Evolutionary conservation across 2,888 invertebrate species (phyloP).

Genomic region (Fissipunctia ypsillon): DNA sequence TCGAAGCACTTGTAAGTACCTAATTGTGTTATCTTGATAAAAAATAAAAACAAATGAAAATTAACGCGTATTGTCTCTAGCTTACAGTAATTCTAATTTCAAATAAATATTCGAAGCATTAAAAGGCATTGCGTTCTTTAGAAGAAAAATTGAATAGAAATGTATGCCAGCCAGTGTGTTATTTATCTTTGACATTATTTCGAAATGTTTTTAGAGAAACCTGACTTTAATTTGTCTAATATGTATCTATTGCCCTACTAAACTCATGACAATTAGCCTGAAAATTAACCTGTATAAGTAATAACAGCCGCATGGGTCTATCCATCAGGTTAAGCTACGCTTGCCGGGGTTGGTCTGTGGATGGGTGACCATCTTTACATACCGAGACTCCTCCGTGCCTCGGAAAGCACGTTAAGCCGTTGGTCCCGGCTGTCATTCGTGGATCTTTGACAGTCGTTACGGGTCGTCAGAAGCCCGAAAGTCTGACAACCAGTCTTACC

Average conservation of each 20-base stretch:
- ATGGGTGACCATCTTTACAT: too few relatives aligned
- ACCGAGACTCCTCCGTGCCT: too few relatives aligned
- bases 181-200: constrained; percentile 24
- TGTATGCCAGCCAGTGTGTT: constrained; percentile 2
- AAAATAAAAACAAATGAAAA: constrained; percentile 31
- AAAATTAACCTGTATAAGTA: constrained; percentile 10
- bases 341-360: too few relatives aligned
- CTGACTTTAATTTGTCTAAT: constrained; percentile 3
- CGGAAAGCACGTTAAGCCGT: too few relatives aligned
- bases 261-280: constrained; percentile 1
- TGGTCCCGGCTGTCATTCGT: too few relatives aligned
- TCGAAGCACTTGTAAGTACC: constrained; percentile 61
- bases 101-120: constrained; percentile 8
- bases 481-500: too few relatives aligned
- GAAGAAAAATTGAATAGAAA: not conserved
- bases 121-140: not conserved
- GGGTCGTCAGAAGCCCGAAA: too few relatives aligned
- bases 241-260: constrained; percentile 25
- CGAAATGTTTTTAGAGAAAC: not conserved
- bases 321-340: too few relatives aligned
- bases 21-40: constrained; percentile 36
- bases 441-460: too few relatives aligned
- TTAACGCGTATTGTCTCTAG: not conserved
- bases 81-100: not conserved
- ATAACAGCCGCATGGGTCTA: too few relatives aligned